Conservation (phyloP, 1,140 invertebrate species). For the Zeugodacus cucurbitae region DNA sequence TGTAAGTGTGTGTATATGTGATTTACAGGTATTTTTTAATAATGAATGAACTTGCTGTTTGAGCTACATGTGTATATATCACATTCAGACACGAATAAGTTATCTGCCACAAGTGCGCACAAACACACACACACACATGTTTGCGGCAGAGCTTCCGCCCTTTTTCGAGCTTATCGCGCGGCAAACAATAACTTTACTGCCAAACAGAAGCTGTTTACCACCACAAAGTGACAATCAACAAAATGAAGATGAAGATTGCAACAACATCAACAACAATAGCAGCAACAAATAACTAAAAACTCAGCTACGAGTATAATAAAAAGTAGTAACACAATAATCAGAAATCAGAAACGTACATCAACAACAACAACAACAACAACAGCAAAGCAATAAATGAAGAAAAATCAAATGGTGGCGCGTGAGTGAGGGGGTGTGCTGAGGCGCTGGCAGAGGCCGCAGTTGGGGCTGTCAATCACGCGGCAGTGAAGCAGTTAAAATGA, state of each 20-base stretch:
- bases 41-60: background rate
- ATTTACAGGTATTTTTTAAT: no score
- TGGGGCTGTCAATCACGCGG: slow-evolving; percentile 3
- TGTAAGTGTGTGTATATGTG: no score
- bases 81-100: background rate
- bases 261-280: background rate
- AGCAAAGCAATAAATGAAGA: background rate
- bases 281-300: background rate
- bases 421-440: background rate
- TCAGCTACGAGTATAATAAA: background rate
- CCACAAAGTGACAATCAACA: background rate
- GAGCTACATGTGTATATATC: background rate
- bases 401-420: background rate
- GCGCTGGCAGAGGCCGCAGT: background rate
- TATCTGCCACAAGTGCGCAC: background rate
- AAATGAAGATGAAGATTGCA: background rate
- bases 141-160: background rate
- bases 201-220: slow-evolving; percentile 7
- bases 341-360: slow-evolving; percentile 12
- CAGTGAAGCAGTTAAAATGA: slow-evolving; percentile 33
- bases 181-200: background rate
- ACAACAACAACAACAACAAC: background rate
- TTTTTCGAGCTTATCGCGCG: background rate
- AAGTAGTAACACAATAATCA: slow-evolving; percentile 15
- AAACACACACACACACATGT: background rate